phyloP scores from a whole-genome alignment of 2,888 invertebrate genomes.

The Aleiodes leptofemur region DNA sequence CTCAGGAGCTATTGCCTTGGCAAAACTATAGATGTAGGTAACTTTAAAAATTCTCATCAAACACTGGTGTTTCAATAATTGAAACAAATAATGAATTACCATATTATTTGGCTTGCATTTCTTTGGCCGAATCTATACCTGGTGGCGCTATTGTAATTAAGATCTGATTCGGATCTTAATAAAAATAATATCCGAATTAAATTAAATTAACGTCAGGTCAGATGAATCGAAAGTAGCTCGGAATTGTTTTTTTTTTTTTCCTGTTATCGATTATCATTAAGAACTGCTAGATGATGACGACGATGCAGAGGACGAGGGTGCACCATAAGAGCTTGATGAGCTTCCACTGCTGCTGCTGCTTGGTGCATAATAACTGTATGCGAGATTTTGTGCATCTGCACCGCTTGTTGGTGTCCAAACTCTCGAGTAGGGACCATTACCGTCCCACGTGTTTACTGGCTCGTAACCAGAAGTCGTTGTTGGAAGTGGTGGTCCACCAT shows the following conservation, averaged over 20 bases:
- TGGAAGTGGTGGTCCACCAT: constrained; percentile 81
- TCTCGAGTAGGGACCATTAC: constrained; percentile 86
- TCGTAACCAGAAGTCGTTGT: constrained; percentile 79
- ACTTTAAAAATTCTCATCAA: not conserved
- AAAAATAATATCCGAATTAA: not conserved
- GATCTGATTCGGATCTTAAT: constrained; percentile 3
- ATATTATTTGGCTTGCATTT: constrained; percentile 61
- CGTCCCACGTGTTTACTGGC: constrained; percentile 84
- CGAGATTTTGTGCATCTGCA: constrained; percentile 74
- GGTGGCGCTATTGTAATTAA: not conserved
- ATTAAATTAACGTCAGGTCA: constrained; percentile 3
- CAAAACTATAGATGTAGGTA: too few species aligned
- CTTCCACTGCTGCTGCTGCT: constrained; percentile 78
- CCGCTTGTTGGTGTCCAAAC: constrained; percentile 80
- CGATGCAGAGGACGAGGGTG: constrained; percentile 79
- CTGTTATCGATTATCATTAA: constrained; percentile 54
- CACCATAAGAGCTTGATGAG: constrained; percentile 79
- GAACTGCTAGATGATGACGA: constrained; percentile 75
- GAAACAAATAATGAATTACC: constrained; percentile 17
- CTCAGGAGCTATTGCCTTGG: too few species aligned
- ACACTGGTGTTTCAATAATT: not conserved
- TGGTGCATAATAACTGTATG: constrained; percentile 75
- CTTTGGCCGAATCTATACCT: constrained; percentile 26
- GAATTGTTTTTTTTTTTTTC: constrained; percentile 8
- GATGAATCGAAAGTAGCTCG: not conserved